phyloP scores from a whole-genome alignment of 2,888 invertebrate genomes.

The Rotaria macrura region DNA sequence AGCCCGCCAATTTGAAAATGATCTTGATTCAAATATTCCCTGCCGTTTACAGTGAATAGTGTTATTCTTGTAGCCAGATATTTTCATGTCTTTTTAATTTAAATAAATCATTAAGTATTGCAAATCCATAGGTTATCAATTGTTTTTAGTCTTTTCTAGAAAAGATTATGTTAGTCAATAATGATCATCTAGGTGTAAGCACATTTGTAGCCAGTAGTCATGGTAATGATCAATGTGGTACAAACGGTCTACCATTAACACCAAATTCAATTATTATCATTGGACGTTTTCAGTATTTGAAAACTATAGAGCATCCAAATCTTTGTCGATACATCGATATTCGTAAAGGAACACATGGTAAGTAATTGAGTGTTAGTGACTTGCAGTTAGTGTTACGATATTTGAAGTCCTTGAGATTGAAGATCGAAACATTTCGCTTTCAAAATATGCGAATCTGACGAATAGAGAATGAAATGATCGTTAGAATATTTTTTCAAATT shows the following conservation, averaged over 20 bases:
- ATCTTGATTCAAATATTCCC: not conserved
- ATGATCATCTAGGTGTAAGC: constrained; percentile 61
- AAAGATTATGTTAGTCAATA: not conserved
- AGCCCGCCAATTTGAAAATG: not conserved
- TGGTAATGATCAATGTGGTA: constrained; percentile 66
- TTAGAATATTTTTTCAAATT: no score
- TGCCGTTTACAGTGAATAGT: not conserved
- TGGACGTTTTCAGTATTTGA: constrained; percentile 72
- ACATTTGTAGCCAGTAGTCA: constrained; percentile 83
- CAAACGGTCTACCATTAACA: constrained; percentile 85
- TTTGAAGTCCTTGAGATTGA: no score
- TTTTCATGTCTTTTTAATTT: not conserved
- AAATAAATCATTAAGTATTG: no score
- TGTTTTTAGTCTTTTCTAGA: not conserved
- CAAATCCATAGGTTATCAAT: no score
- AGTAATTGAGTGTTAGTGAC: constrained; percentile 32
- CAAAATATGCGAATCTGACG: no score
- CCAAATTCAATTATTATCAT: constrained; percentile 88
- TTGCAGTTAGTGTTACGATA: no score
- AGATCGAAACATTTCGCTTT: no score
- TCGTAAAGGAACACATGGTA: constrained; percentile 82
- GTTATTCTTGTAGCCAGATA: not conserved
- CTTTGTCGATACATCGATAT: constrained; percentile 81
- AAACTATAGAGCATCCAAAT: constrained; percentile 66
- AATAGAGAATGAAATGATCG: no score